phyloP scores from a whole-genome alignment of 2,113 vertebrate genomes.

The Rhineura floridana region DNA sequence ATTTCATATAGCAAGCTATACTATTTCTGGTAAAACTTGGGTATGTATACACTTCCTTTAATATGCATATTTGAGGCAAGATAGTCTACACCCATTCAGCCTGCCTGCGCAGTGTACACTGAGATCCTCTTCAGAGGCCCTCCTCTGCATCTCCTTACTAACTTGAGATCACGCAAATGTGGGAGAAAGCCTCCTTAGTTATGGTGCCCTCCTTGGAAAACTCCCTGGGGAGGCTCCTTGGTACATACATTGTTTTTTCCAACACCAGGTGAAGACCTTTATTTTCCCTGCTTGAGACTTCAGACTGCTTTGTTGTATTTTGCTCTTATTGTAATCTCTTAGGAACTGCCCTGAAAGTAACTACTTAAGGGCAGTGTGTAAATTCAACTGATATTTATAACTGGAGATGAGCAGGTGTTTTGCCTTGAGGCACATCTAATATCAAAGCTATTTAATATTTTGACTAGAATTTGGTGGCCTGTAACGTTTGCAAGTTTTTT shows the following conservation, averaged over 20 bases:
- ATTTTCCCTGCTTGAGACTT: background rate
- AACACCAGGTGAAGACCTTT: background rate
- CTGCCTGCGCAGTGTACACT: background rate
- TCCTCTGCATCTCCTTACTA: background rate
- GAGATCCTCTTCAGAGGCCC: background rate
- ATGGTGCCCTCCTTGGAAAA: background rate
- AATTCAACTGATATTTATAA: background rate
- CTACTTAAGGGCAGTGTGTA: no score
- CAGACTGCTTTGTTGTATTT: background rate
- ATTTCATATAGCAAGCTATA: conserved; percentile 85
- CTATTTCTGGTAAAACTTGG: conserved; percentile 86
- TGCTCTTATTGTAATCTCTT: background rate
- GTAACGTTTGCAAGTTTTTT: background rate
- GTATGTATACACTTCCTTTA: conserved; percentile 73
- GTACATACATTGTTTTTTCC: background rate
- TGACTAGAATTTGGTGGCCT: background rate
- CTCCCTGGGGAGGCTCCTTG: background rate
- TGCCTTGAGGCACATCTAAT: background rate
- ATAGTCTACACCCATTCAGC: background rate
- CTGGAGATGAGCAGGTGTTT: background rate
- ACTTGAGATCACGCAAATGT: background rate
- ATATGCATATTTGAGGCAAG: background rate
- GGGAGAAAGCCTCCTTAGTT: background rate
- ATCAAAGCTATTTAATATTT: background rate
- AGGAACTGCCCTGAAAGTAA: background rate